Evolutionary conservation across 2,113 vertebrate genomes (phyloP).

Genomic region (Anser brachyrhynchus): DNA sequence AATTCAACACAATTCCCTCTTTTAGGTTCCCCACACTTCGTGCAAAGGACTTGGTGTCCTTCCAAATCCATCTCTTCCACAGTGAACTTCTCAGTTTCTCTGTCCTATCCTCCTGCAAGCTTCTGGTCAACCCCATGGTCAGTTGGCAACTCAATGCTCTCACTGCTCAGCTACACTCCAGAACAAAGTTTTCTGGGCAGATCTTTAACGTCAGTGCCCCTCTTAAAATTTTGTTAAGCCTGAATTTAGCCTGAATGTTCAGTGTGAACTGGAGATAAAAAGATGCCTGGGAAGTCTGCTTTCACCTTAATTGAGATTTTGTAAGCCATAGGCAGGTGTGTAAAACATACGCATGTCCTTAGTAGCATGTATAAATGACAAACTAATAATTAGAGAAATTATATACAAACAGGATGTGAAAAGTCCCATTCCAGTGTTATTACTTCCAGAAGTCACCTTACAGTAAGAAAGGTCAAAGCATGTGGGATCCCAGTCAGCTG

Average conservation of each 20-base stretch:
- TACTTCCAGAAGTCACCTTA: background rate
- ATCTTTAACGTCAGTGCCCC: background rate
- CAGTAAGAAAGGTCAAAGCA: background rate
- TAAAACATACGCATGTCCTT: background rate
- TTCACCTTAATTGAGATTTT: background rate
- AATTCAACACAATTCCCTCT: background rate
- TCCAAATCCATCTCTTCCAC: background rate
- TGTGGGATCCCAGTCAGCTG: background rate
- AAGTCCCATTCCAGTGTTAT: background rate
- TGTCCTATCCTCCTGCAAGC: background rate
- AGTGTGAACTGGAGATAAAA: background rate
- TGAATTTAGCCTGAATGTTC: background rate
- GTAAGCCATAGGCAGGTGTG: background rate
- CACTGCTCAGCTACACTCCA: background rate
- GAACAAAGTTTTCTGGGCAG: background rate
- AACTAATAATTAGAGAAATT: background rate
- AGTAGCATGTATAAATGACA: background rate
- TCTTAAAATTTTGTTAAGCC: background rate
- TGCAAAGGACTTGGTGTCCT: background rate
- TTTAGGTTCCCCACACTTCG: background rate
- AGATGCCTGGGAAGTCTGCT: background rate
- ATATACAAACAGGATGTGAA: too few relatives aligned
- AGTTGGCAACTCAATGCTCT: background rate
- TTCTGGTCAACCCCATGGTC: background rate
- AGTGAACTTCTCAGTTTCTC: background rate